Evolutionary conservation across 2,888 invertebrate genomes (phyloP).

Genomic region (Andricus curvator): DNA sequence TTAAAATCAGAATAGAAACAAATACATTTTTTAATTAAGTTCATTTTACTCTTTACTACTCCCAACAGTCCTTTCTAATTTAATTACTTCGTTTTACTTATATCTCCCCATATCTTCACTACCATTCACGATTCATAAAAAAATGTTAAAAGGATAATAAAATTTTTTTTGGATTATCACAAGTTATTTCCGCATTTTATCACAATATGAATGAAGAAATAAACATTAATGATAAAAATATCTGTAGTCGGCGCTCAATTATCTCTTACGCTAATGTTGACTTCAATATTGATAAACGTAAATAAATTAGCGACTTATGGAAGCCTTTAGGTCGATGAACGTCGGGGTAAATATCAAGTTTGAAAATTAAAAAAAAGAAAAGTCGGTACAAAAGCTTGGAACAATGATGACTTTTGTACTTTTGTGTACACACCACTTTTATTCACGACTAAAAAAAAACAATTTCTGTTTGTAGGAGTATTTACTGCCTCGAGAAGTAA

Average conservation of each 20-base stretch:
- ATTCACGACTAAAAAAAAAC: not conserved
- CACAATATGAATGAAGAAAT: not conserved
- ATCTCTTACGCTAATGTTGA: conserved; percentile 3
- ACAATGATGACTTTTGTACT: conserved; percentile 1
- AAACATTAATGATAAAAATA: not conserved
- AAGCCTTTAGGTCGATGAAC: conserved; percentile 11
- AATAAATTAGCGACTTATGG: conserved; percentile 3
- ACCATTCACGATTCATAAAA: conserved; percentile 9
- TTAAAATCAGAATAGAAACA: not conserved
- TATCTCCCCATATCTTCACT: not conserved
- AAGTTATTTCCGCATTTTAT: conserved; percentile 8
- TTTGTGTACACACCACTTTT: not conserved
- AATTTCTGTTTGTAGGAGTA: not conserved
- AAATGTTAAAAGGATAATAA: not conserved
- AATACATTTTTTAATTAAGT: not conserved
- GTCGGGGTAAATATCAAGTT: not conserved
- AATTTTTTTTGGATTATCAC: not conserved
- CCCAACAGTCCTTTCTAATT: not conserved
- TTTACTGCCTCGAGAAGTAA: not conserved
- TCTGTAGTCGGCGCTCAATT: not conserved
- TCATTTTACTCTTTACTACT: not conserved
- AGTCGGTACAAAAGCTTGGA: not conserved
- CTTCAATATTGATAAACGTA: conserved; percentile 1
- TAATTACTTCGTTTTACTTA: not conserved
- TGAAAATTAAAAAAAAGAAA: not conserved